Conservation (phyloP, 2,888 invertebrate species). For the Dynastes grantii region DNA sequence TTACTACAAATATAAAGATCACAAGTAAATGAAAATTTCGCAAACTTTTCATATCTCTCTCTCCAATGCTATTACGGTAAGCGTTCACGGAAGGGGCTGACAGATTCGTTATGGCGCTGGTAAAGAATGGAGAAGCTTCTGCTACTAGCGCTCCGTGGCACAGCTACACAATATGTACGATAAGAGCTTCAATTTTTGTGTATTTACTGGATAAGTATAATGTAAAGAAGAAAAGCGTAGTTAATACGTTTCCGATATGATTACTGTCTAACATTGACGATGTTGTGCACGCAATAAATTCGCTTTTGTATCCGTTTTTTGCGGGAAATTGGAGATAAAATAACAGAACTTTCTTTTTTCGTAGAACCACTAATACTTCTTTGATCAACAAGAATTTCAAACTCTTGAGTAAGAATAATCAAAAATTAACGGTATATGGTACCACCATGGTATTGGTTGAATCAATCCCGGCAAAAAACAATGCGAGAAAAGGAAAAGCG, state of each 20-base stretch:
- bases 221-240: not conserved
- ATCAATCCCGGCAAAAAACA: no score
- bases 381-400: no score
- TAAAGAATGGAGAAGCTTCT: not conserved
- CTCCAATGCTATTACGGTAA: constrained; percentile 37
- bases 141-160: not conserved
- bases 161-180: constrained; percentile 9
- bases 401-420: no score
- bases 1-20: constrained; percentile 55
- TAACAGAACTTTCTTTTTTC: no score
- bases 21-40: constrained; percentile 53
- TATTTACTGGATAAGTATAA: no score
- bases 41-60: constrained; percentile 46
- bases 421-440: no score
- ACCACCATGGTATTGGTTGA: no score
- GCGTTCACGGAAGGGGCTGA: constrained; percentile 14
- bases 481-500: no score
- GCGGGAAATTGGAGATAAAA: no score
- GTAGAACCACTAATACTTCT: no score
- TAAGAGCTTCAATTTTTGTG: constrained; percentile 24
- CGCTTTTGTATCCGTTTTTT: no score
- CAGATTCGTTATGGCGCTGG: constrained; percentile 3
- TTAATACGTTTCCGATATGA: constrained; percentile 14
- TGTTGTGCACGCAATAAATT: not conserved
- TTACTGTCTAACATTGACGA: constrained; percentile 12